Percentiles rank a stretch among this genome's conserved stretches.
phyloP scores from a whole-genome alignment of 2,888 invertebrate genomes.

The Omphaloscelis lunosa region DNA sequence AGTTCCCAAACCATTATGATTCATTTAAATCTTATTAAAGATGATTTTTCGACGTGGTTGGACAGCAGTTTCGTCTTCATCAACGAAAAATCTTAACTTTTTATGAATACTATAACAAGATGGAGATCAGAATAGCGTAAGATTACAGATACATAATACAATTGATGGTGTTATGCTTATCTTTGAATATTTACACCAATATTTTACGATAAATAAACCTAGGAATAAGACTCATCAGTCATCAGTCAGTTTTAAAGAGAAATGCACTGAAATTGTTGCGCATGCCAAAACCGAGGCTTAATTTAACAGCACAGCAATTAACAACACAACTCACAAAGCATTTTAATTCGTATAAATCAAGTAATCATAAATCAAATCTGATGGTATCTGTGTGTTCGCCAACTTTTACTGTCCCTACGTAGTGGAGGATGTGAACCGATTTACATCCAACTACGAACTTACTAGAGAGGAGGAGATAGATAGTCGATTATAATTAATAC shows the following conservation, averaged over 20 bases:
- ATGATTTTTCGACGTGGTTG: neutral
- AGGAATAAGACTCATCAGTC: slow-evolving; percentile 22
- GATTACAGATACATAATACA: slow-evolving; percentile 1
- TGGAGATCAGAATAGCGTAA: neutral
- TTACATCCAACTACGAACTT: slow-evolving; percentile 65
- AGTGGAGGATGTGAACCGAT: slow-evolving; percentile 56
- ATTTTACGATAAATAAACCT: slow-evolving; percentile 30
- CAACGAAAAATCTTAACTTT: neutral
- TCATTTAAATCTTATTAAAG: neutral
- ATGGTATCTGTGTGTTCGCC: slow-evolving; percentile 52
- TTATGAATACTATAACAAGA: neutral
- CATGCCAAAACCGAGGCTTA: slow-evolving; percentile 45
- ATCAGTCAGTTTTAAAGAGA: slow-evolving; percentile 31
- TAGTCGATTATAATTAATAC: slow-evolving; percentile 33
- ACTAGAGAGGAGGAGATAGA: slow-evolving; percentile 65
- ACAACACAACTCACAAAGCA: slow-evolving; percentile 49
- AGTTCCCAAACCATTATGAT: too few relatives aligned
- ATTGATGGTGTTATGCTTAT: neutral
- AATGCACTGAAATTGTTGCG: slow-evolving; percentile 31
- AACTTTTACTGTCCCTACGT: slow-evolving; percentile 57
- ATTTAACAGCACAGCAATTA: slow-evolving; percentile 53
- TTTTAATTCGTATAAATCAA: slow-evolving; percentile 65
- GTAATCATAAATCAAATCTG: slow-evolving; percentile 59
- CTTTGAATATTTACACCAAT: slow-evolving; percentile 2
- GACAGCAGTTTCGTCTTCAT: neutral